Conservation (phyloP, 2,113 vertebrate species). For the Leuciscus idus region DNA sequence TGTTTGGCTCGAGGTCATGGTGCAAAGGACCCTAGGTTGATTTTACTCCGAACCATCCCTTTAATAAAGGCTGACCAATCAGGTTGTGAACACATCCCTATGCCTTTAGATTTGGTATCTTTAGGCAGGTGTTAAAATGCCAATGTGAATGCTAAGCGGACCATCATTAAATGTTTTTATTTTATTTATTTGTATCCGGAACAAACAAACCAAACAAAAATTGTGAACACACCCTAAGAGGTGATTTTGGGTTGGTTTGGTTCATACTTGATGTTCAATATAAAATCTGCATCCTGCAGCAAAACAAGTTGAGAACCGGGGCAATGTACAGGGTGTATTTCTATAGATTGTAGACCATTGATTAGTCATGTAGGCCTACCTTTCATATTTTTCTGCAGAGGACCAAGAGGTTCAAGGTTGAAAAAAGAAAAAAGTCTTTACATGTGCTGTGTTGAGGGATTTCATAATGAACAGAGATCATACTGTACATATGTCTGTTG, state of each 20-base stretch:
- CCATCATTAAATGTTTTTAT: too few species aligned
- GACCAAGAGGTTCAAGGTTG: not conserved
- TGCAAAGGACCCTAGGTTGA: too few species aligned
- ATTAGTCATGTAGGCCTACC: not conserved
- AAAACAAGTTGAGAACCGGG: not conserved
- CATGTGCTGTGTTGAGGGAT: not conserved
- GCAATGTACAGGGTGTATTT: not conserved
- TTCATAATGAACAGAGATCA: not conserved
- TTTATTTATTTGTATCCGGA: too few species aligned
- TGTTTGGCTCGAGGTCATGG: too few species aligned
- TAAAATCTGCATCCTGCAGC: not conserved
- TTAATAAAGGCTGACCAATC: too few species aligned
- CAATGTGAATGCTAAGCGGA: too few species aligned
- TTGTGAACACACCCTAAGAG: not conserved
- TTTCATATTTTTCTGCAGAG: conserved; percentile 5
- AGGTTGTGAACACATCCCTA: too few species aligned
- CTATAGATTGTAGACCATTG: not conserved
- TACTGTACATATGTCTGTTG: not conserved
- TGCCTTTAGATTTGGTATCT: too few species aligned
- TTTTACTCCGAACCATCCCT: too few species aligned
- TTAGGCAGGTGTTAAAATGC: too few species aligned
- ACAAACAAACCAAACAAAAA: not conserved
- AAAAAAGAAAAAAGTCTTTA: not conserved
- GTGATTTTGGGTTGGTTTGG: not conserved
- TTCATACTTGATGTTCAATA: not conserved